Base-by-base conservation (phyloP, 2,113 vertebrate species). In the Mellivora capensis region DNA sequence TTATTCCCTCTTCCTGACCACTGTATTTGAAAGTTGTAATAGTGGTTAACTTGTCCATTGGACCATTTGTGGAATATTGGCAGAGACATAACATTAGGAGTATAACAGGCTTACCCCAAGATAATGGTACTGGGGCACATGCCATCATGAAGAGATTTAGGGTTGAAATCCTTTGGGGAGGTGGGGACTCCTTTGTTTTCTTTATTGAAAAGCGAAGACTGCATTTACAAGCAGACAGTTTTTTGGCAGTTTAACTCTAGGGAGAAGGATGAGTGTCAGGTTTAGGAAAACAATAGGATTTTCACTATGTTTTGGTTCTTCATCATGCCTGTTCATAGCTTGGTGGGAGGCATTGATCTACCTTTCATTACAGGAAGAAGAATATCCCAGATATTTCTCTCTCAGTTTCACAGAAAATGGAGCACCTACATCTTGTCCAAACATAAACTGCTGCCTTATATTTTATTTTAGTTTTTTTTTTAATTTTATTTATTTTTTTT, bases 331-430 rank as follows among this genome's bases (percentile, higher is more conserved):
- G 42, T 31, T 2, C 61, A 7, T n/a, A n/a, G 5, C 37, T 10
- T 17, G 10, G 4, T 69, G 5, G 31, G 9, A 37, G 57, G 8
- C 47, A 57, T 57, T 17, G 12, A 2, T 64, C 34, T 85, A 2
- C 1, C 1, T 44, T 84, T 74, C 6, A 0, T 42, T 20, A 29
- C 11, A n/a, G 1, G 1, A 77, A 47, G 8, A 25, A n/a, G 20
- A 59, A 37, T 62, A 17, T 34, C 7, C 15, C 49, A 37, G 57
- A 52, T 81, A 27, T 54, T 84, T 85, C n/a, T 84, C 7, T 80
- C 17, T 71, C 7, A 34, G 13, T 4, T 82, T 62, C 49, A n/a
- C 7, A 15, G 39, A 71, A 77, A 82, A 77, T 37, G 10, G 1
- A 13, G 7, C 49, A n/a, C 14, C 23, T 76, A 3, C 18, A 44